Conservation (phyloP, 2,888 invertebrate genomes). For the Mycogona germanica region DNA sequence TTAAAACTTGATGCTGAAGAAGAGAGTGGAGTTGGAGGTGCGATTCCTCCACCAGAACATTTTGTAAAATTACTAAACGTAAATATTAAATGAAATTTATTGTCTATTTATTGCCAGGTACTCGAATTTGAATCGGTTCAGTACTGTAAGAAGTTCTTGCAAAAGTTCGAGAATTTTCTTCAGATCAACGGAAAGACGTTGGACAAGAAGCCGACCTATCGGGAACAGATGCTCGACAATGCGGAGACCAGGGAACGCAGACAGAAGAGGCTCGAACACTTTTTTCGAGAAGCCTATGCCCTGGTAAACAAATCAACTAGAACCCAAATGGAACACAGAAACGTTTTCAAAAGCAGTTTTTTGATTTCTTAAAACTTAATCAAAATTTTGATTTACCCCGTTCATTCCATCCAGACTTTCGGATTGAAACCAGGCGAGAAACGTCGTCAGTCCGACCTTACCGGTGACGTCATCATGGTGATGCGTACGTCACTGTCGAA, state of each 20-base stretch:
- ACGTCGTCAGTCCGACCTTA: slow-evolving; percentile 49
- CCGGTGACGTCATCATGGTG: slow-evolving; percentile 64
- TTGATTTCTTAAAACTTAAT: too few relatives aligned
- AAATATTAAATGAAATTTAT: too few relatives aligned
- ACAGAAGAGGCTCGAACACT: slow-evolving; percentile 83
- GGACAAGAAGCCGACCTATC: slow-evolving; percentile 52
- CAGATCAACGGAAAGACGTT: slow-evolving; percentile 69
- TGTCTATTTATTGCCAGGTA: slow-evolving; percentile 34
- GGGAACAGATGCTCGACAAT: slow-evolving; percentile 76
- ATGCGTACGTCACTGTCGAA: slow-evolving; percentile 87
- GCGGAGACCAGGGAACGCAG: slow-evolving; percentile 87
- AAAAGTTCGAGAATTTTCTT: slow-evolving; percentile 74
- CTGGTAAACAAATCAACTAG: slow-evolving; percentile 34
- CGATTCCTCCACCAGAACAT: too few relatives aligned
- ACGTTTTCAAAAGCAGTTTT: too few relatives aligned
- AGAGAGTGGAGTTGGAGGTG: too few relatives aligned
- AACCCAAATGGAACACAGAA: too few relatives aligned
- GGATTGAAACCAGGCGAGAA: slow-evolving; percentile 78
- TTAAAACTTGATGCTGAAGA: too few relatives aligned
- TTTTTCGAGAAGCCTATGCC: slow-evolving; percentile 92
- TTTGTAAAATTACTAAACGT: too few relatives aligned
- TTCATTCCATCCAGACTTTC: slow-evolving; percentile 50
- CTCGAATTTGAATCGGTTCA: slow-evolving; percentile 74
- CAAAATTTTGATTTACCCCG: too few relatives aligned
- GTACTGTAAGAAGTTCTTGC: slow-evolving; percentile 69